These are phyloP conservation scores for Cosmorhoe ocellata DNA, from an alignment of 2,888 invertebrate species.

Conservation along the genomic window DNA sequence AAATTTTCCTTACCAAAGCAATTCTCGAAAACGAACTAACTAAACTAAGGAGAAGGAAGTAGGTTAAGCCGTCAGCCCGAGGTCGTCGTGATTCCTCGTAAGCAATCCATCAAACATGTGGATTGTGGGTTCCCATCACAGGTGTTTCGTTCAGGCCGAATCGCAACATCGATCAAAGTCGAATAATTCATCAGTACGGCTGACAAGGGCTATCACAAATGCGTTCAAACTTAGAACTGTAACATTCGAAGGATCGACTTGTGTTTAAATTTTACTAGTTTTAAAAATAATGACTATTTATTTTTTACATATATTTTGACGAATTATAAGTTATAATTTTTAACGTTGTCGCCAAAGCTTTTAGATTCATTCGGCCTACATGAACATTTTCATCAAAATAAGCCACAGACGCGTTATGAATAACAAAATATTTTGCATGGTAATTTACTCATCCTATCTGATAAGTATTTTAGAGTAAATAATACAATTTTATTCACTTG, in stretches of 20 bases:
- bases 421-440: too few relatives aligned
- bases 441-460: too few relatives aligned
- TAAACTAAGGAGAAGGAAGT: constrained; percentile 6
- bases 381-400: too few relatives aligned
- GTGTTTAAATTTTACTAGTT: not conserved
- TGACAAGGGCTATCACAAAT: constrained; percentile 3
- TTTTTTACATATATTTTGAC: too few relatives aligned
- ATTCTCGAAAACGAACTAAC: not conserved
- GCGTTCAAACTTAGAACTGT: not conserved
- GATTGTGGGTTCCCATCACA: constrained; percentile 1
- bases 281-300: too few relatives aligned
- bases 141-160: constrained; percentile 14
- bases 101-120: constrained; percentile 17
- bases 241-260: too few relatives aligned
- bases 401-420: too few relatives aligned
- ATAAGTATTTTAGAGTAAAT: too few relatives aligned
- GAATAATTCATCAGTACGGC: constrained; percentile 11
- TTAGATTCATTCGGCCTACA: too few relatives aligned
- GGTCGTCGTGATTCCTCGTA: constrained; percentile 10
- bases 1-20: constrained; percentile 1
- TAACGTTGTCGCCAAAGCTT: too few relatives aligned
- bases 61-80: constrained; percentile 8
- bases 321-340: too few relatives aligned
- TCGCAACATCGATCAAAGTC: constrained; percentile 19
- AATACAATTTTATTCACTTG: too few relatives aligned